phyloP scores from a whole-genome alignment of 2,113 vertebrate species.

The Salvelinus sp. region DNA sequence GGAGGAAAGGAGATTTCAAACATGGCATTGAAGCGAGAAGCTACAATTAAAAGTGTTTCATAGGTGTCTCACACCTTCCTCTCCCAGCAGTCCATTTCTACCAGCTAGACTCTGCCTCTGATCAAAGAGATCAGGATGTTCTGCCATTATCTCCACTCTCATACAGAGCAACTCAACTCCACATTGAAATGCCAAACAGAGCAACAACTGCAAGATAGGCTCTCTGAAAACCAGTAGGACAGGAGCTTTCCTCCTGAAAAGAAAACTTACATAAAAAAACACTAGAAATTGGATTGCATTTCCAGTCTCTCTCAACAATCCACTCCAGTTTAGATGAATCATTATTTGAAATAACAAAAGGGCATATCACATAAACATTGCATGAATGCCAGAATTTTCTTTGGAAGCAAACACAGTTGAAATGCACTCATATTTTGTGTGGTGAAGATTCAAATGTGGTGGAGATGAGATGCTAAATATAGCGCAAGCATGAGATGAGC shows the following conservation, averaged over 20 bases:
- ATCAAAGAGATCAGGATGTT: not conserved
- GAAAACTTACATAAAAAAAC: not conserved
- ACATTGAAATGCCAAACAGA: not conserved
- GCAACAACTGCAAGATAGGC: not conserved
- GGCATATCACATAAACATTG: conserved; percentile 7
- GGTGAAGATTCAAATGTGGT: conserved; percentile 46
- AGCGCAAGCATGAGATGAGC: conserved; percentile 55
- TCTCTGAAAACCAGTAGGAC: not conserved
- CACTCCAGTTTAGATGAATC: conserved; percentile 18
- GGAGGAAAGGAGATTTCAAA: no score
- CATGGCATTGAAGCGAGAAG: no score
- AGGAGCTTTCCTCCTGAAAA: conserved; percentile 3
- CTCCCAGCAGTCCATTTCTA: conserved; percentile 32
- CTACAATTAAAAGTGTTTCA: conserved; percentile 48
- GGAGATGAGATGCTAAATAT: conserved; percentile 55
- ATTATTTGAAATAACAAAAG: conserved; percentile 23
- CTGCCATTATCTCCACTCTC: not conserved
- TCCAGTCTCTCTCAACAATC: not conserved
- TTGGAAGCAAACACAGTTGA: conserved; percentile 31
- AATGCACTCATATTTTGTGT: conserved; percentile 47
- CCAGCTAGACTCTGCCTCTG: conserved; percentile 20
- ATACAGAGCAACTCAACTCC: conserved; percentile 2
- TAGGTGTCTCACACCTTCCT: conserved; percentile 19
- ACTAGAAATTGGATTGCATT: not conserved
- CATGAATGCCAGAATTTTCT: conserved; percentile 18